phyloP scores from a whole-genome alignment of 2,888 invertebrate genomes.

The Cybosia mesomella region DNA sequence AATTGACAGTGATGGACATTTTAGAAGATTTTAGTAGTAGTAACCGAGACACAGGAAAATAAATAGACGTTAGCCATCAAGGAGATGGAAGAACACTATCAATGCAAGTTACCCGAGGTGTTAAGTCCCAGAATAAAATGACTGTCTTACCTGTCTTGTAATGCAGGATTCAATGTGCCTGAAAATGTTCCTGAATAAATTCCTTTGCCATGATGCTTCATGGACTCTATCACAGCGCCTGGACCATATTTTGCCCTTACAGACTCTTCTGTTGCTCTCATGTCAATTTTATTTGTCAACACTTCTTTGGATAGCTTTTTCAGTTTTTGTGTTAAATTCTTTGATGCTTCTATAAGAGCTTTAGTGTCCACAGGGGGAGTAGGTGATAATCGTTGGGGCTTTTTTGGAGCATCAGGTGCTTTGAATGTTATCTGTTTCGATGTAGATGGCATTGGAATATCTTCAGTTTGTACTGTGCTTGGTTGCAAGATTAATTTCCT shows the following conservation, averaged over 20 bases:
- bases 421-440: slow-evolving; percentile 74
- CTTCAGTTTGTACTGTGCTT: slow-evolving; percentile 70
- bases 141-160: slow-evolving; percentile 92
- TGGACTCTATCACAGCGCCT: slow-evolving; percentile 95
- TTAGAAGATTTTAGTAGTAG: too few species aligned
- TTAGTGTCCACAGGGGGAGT: slow-evolving; percentile 88
- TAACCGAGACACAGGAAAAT: neutral
- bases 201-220: slow-evolving; percentile 97
- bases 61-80: neutral
- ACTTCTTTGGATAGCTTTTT: slow-evolving; percentile 96
- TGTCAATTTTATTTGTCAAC: slow-evolving; percentile 89
- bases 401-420: slow-evolving; percentile 76
- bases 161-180: slow-evolving; percentile 96
- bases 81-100: neutral
- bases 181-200: slow-evolving; percentile 99
- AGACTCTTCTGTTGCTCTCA: slow-evolving; percentile 81
- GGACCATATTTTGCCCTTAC: slow-evolving; percentile 81
- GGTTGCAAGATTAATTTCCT: slow-evolving; percentile 75
- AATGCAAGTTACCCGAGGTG: neutral
- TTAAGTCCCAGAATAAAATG: neutral
- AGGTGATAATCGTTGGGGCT: slow-evolving; percentile 70
- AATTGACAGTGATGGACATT: neutral
- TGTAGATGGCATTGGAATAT: slow-evolving; percentile 72
- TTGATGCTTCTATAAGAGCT: slow-evolving; percentile 95
- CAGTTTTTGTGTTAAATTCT: slow-evolving; percentile 96